These are phyloP conservation scores for Anabacerthia variegaticeps DNA, from an alignment of 2,797 vertebrate species.

Conservation along the genomic window DNA sequence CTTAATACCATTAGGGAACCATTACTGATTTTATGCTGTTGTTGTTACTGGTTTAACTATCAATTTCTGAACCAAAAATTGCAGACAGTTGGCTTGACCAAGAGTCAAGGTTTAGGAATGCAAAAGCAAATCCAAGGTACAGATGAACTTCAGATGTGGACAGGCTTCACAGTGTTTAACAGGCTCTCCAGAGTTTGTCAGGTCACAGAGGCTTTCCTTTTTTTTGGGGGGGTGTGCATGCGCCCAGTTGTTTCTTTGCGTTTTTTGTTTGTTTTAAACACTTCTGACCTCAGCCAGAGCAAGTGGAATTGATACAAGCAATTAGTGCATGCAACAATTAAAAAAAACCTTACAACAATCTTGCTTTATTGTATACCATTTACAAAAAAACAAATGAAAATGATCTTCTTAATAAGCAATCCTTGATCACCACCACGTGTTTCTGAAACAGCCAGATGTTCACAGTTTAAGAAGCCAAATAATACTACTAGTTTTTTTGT, in stretches of 20 bases:
- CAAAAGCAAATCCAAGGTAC: slow-evolving; percentile 71
- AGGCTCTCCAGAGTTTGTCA: slow-evolving; percentile 37
- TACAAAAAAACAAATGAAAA: slow-evolving; percentile 70
- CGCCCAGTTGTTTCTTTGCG: not conserved
- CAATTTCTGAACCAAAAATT: slow-evolving; percentile 71
- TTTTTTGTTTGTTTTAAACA: not conserved
- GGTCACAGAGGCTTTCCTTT: slow-evolving; percentile 6
- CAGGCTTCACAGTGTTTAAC: slow-evolving; percentile 36
- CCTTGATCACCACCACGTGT: slow-evolving; percentile 62
- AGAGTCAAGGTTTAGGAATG: slow-evolving; percentile 75
- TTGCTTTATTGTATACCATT: slow-evolving; percentile 61
- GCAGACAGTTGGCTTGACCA: slow-evolving; percentile 71
- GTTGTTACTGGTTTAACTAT: slow-evolving; percentile 72
- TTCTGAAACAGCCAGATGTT: slow-evolving; percentile 58
- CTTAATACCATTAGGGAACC: slow-evolving; percentile 68
- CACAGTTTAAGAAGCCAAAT: slow-evolving; percentile 68
- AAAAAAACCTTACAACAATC: slow-evolving; percentile 40
- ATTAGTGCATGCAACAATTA: not conserved
- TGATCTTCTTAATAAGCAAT: slow-evolving; percentile 62
- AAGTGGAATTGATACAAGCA: slow-evolving; percentile 5
- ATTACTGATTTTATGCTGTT: slow-evolving; percentile 61
- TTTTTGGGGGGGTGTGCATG: rapidly evolving
- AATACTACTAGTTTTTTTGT: slow-evolving; percentile 67
- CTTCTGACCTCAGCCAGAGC: not conserved
- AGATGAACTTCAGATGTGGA: slow-evolving; percentile 72